phyloP scores from a whole-genome alignment of 1,140 invertebrate species.

The Drosophila kanapiae region DNA sequence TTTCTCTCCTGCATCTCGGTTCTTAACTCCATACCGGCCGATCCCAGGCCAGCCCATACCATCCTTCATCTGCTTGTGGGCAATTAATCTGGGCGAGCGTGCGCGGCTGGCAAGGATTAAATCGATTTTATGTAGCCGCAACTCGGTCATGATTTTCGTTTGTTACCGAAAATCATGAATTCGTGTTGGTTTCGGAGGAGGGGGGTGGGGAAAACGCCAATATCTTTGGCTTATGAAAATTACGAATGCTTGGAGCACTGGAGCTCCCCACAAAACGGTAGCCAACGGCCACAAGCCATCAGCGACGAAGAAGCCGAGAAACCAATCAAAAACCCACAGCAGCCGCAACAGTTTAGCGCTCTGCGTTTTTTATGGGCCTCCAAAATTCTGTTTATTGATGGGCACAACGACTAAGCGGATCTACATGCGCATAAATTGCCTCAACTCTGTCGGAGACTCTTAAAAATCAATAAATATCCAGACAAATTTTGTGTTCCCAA shows the following conservation, averaged over 20 bases:
- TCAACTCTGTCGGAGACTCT: conserved; percentile 54
- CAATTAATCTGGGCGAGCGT: conserved; percentile 77
- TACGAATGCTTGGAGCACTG: conserved; percentile 56
- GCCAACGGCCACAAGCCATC: conserved; percentile 43
- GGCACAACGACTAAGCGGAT: conserved; percentile 76
- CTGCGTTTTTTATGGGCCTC: conserved; percentile 58
- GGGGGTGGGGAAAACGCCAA: conserved; percentile 8
- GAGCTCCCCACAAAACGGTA: conserved; percentile 53
- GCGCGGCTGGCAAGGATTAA: conserved; percentile 76
- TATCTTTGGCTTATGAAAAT: conserved; percentile 66
- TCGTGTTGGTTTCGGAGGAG: conserved; percentile 53
- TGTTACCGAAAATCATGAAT: conserved; percentile 57
- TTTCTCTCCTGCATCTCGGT: conserved; percentile 19
- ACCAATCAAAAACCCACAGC: conserved; percentile 48
- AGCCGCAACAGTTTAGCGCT: conserved; percentile 76
- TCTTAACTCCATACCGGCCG: conserved; percentile 18
- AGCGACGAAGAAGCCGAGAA: conserved; percentile 17
- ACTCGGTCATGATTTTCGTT: conserved; percentile 64
- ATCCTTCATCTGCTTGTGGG: conserved; percentile 50
- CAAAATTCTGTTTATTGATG: conserved; percentile 75
- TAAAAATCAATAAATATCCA: conserved; percentile 82
- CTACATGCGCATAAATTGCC: conserved; percentile 67
- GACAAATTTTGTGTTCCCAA: conserved; percentile 60
- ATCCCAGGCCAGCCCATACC: conserved; percentile 7
- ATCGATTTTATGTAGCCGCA: conserved; percentile 77